Conservation (phyloP, 30 jellyfish, hydroid and myxozoan genomes). For the Nemopilema nomurai region DNA sequence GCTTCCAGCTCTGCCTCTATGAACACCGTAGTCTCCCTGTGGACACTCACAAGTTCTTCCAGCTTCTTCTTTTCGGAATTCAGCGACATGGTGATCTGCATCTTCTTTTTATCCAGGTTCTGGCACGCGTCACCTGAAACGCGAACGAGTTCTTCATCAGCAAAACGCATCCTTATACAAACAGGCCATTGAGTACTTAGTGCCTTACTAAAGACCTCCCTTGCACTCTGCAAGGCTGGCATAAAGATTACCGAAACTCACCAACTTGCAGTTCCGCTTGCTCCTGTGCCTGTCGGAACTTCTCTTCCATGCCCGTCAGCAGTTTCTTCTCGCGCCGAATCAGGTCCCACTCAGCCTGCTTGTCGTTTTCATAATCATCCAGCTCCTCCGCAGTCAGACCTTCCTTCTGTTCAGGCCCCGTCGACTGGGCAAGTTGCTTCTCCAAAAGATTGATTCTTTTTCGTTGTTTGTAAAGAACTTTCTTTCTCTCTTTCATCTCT, state of each 20-base stretch:
- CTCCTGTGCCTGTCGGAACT: constrained; percentile 78
- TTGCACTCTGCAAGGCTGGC: background rate
- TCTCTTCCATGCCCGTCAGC: constrained; percentile 82
- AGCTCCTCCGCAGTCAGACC: constrained; percentile 79
- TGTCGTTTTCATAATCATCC: constrained; percentile 83
- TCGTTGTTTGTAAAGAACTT: constrained; percentile 83
- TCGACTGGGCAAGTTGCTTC: constrained; percentile 89
- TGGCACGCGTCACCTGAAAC: constrained; percentile 73
- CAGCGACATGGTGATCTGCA: constrained; percentile 41
- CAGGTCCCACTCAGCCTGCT: constrained; percentile 89
- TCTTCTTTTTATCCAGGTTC: constrained; percentile 71
- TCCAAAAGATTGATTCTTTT: constrained; percentile 83
- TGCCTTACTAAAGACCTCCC: no score
- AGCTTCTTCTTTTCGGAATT: constrained; percentile 70
- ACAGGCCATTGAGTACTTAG: no score
- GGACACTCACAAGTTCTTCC: constrained; percentile 81
- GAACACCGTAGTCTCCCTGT: constrained; percentile 83
- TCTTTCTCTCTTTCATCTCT: constrained; percentile 85
- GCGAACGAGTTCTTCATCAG: background rate
- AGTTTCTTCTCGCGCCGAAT: constrained; percentile 77
- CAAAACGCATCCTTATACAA: no score
- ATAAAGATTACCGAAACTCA: constrained; percentile 4
- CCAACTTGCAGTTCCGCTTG: constrained; percentile 81
- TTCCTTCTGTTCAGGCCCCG: constrained; percentile 77
- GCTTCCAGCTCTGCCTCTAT: constrained; percentile 94